phyloP scores from a whole-genome alignment of 2,113 vertebrate species.

The Anarhynchus alexandrinus region DNA sequence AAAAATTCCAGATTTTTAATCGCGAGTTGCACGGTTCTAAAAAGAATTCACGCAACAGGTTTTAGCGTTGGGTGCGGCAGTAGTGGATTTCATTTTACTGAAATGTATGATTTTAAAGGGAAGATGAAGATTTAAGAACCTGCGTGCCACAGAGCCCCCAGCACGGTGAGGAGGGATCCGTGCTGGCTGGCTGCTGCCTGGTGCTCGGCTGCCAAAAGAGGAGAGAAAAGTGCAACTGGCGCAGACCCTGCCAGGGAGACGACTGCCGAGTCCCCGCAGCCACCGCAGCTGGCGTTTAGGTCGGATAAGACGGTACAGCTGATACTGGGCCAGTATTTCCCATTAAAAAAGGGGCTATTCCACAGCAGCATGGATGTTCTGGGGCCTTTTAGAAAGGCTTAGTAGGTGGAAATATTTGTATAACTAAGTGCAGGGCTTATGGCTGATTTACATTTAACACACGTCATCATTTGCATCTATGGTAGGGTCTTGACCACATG shows the following conservation, averaged over 20 bases:
- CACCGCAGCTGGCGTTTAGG: neutral
- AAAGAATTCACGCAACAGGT: neutral
- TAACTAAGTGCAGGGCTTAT: neutral
- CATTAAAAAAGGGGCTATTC: neutral
- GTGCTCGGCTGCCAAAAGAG: neutral
- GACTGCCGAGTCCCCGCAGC: neutral
- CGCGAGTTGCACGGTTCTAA: neutral
- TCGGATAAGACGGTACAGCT: neutral
- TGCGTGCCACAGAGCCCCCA: neutral
- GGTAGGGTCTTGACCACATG: neutral
- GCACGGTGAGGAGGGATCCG: too few species aligned
- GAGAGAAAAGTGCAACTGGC: neutral
- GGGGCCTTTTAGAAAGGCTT: neutral
- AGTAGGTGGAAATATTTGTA: neutral
- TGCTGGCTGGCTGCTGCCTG: neutral
- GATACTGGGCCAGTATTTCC: neutral
- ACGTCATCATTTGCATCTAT: neutral
- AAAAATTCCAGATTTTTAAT: neutral
- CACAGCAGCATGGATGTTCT: neutral
- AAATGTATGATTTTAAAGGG: neutral
- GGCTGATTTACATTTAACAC: neutral
- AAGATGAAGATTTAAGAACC: neutral
- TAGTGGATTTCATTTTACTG: neutral
- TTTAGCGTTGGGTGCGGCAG: neutral
- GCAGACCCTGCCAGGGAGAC: neutral